phyloP scores from a whole-genome alignment of 2,888 invertebrate species.

The Torymus aiolomorphi region DNA sequence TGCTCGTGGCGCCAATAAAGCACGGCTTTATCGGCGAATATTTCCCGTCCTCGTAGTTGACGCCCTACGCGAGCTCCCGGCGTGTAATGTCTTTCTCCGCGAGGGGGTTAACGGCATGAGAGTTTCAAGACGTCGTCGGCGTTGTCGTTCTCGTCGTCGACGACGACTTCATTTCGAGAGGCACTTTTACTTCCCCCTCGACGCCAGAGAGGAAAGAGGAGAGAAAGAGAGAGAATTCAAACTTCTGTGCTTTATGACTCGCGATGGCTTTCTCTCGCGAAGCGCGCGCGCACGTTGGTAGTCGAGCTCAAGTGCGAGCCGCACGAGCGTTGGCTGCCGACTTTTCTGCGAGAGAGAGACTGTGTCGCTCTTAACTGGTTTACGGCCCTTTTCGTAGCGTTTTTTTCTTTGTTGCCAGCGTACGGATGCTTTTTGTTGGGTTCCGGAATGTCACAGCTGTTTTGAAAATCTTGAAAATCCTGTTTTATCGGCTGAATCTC shows the following conservation, averaged over 20 bases:
- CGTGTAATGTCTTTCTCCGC: too few species aligned
- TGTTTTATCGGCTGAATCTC: too few species aligned
- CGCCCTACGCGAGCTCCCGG: not conserved
- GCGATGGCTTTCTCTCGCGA: constrained; percentile 3
- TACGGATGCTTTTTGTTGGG: too few species aligned
- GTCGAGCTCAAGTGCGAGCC: constrained; percentile 17
- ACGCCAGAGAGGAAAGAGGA: not conserved
- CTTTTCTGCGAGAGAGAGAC: not conserved
- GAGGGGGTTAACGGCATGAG: not conserved
- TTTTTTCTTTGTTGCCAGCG: too few species aligned
- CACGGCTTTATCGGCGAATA: constrained; percentile 2
- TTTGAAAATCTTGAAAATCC: too few species aligned
- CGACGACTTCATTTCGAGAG: constrained; percentile 40
- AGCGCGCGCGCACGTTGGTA: not conserved
- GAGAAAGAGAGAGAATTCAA: constrained; percentile 2
- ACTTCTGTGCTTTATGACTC: constrained; percentile 25
- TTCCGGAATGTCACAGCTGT: too few species aligned
- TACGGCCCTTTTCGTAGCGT: too few species aligned
- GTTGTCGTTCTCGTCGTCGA: not conserved
- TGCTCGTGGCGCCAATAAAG: constrained; percentile 35
- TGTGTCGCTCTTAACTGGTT: not conserved
- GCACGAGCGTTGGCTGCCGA: not conserved
- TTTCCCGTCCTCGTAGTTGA: not conserved
- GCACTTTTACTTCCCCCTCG: constrained; percentile 22
- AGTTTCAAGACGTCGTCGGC: constrained; percentile 17